A percentile compares a stretch with the other conserved stretches of the same genome.
phyloP scores from a whole-genome alignment of 2,888 invertebrate genomes.

The Colostygia pectinataria region DNA sequence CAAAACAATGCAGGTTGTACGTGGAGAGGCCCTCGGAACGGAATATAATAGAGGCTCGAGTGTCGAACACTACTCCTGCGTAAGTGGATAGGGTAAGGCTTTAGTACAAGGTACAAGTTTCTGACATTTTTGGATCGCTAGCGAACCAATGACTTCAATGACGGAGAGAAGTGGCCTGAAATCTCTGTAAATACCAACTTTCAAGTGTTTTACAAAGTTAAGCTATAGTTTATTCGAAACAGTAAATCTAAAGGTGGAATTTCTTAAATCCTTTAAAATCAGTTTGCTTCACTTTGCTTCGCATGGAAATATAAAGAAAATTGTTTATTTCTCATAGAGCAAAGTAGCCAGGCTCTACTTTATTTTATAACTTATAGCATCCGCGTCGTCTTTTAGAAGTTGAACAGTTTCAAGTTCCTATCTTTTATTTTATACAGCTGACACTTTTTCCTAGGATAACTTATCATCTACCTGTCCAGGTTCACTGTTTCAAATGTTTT shows the following conservation, averaged over 20 bases:
- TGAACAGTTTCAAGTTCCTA: constrained; percentile 12
- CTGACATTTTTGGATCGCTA: not conserved
- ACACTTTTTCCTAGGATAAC: not conserved
- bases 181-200: too few relatives aligned
- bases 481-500: too few relatives aligned
- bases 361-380: constrained; percentile 11
- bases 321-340: constrained; percentile 21
- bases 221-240: constrained; percentile 4
- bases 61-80: constrained; percentile 36
- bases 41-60: constrained; percentile 43
- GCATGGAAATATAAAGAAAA: constrained; percentile 20
- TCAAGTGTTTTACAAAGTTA: too few relatives aligned
- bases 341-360: constrained; percentile 13
- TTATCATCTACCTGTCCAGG: not conserved
- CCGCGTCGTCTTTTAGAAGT: constrained; percentile 19
- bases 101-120: constrained; percentile 3
- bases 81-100: constrained; percentile 35
- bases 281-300: constrained; percentile 9
- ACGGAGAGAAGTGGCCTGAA: too few relatives aligned
- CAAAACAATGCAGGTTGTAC: constrained; percentile 54
- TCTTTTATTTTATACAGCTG: constrained; percentile 13
- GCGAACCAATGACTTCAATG: too few relatives aligned
- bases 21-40: constrained; percentile 43
- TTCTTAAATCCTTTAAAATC: constrained; percentile 14
- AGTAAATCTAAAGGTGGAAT: constrained; percentile 12